phyloP scores from a whole-genome alignment of 2,888 invertebrate genomes.

The Caenorhabditis sinica region DNA sequence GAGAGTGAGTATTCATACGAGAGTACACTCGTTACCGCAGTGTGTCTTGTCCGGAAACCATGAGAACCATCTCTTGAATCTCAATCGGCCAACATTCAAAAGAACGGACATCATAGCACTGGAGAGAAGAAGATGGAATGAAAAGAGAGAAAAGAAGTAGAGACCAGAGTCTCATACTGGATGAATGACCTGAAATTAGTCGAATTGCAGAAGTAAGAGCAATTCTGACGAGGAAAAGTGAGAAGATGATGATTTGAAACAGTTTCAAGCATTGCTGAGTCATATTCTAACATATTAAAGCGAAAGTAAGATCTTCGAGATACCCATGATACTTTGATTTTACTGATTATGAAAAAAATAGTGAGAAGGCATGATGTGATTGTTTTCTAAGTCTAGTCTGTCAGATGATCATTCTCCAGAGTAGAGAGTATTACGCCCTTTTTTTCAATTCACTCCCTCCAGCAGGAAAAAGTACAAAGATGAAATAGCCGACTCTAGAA shows the following conservation, averaged over 20 bases:
- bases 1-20: too few species aligned
- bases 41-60: conserved; percentile 9
- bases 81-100: conserved; percentile 29
- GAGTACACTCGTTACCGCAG: too few species aligned
- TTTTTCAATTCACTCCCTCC: conserved; percentile 1
- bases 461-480: neutral
- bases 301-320: neutral
- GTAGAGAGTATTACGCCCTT: neutral
- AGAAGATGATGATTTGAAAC: neutral
- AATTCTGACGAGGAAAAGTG: neutral
- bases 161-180: neutral
- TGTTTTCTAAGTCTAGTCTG: neutral
- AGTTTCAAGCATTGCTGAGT: neutral
- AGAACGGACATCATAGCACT: neutral
- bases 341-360: neutral
- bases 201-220: neutral
- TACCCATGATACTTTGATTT: neutral
- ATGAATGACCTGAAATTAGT: neutral
- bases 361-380: neutral
- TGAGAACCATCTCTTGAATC: conserved; percentile 30
- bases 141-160: neutral
- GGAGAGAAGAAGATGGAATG: neutral
- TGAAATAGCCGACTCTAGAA: too few species aligned
- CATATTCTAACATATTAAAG: neutral
- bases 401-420: conserved; percentile 18